Evolutionary conservation across 2,113 vertebrate genomes (phyloP), one percentile per base, ranked within the genome.

Genomic region (Pontoporia blainvillei): DNA sequence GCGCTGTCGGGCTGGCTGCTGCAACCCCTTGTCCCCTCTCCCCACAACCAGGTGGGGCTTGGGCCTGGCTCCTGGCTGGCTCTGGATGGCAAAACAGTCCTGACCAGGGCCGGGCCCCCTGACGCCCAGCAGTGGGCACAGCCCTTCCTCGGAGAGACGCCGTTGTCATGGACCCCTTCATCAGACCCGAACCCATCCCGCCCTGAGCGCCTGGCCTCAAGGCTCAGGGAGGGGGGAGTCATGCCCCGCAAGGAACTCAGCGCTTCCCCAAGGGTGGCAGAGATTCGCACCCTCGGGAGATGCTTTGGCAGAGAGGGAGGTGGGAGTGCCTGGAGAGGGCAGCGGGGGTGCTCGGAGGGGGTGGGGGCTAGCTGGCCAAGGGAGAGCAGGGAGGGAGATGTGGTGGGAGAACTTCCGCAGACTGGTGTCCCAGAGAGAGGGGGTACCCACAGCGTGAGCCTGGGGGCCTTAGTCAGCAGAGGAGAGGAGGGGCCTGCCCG

Each of bases 1-100:
- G 98, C 97, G 94, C 97, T 92, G 96, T 91, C 81, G 97, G 98
- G 97, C 97, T 95, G 97, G 97, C 97, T 97, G 95, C 90, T 49
- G 96, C 75, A 75, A 25, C 18, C 54, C 8, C 2, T 1, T 2
- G 6, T n/a, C 29, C 20, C 27, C 49, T 52, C 75, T 23, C 20
- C 21, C 49, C 49, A 0, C 49, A 2, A 29, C 20, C 75, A 36
- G 14, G 21, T 8, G 14, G 9, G 10, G 23, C 54, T 39, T 39
- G 59, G 71, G 31, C n/a, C 11, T 36, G 79, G 66, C 31, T 69
- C 64, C 2, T 1, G 31, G 15, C 31, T 73, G 91, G 44, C 29
- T 2, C 31, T 34, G 27, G 57, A 62, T 9, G 23, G 73, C 49
- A 31, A 21, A 93, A 41, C 8, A 12, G 18, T 3, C 46, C 20